A percentile compares a stretch with the other conserved stretches of the same genome.
Evolutionary conservation across 2,797 vertebrate genomes (phyloP).

Genomic region (Sebastes minor): DNA sequence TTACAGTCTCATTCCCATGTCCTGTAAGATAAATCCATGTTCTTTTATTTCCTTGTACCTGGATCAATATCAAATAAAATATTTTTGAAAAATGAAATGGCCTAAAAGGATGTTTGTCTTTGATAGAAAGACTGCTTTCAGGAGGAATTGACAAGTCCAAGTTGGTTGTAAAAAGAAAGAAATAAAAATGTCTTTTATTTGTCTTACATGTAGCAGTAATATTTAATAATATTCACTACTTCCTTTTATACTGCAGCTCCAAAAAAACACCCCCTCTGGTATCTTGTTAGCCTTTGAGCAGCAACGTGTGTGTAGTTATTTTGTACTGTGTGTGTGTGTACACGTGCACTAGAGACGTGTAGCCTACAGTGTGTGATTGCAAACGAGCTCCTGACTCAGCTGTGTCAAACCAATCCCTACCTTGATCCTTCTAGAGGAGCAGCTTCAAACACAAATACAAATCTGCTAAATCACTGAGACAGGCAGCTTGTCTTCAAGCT

Average conservation of each 20-base stretch:
- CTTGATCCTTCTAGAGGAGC: conserved; percentile 49
- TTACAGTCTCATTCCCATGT: conserved; percentile 78
- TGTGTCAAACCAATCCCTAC: conserved; percentile 58
- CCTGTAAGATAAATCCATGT: conserved; percentile 80
- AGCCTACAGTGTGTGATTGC: conserved; percentile 23
- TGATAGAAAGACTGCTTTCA: not conserved
- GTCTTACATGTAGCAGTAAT: not conserved
- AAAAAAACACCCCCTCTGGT: not conserved
- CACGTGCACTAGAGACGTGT: not conserved
- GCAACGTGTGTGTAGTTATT: not conserved
- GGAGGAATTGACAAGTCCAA: not conserved
- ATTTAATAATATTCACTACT: not conserved
- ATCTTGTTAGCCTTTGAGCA: conserved; percentile 31
- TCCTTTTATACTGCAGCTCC: not conserved
- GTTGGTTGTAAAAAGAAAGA: not conserved
- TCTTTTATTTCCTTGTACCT: conserved; percentile 84
- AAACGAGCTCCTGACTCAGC: conserved; percentile 59
- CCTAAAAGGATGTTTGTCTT: conserved; percentile 36
- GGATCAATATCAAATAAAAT: conserved; percentile 86
- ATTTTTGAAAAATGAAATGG: conserved; percentile 83
- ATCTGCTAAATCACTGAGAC: conserved; percentile 63
- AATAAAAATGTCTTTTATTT: not conserved
- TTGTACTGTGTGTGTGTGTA: not conserved
- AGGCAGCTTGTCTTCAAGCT: conserved; percentile 55
- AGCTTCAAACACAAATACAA: conserved; percentile 72